These are phyloP conservation scores for Halesus radiatus DNA, from an alignment of 1,140 invertebrate genomes.

Conservation along the genomic window DNA sequence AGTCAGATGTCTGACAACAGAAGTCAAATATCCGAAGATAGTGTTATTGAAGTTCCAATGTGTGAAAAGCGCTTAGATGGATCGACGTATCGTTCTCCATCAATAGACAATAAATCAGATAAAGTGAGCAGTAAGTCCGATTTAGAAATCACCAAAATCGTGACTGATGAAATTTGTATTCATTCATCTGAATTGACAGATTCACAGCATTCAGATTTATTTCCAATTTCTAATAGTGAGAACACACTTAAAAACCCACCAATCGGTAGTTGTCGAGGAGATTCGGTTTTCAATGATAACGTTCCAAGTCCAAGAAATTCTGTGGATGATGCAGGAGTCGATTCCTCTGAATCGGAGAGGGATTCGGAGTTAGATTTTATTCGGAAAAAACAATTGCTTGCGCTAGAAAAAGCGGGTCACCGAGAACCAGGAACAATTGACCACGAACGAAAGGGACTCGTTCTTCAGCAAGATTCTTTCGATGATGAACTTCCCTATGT, in stretches of 20 bases:
- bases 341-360: slow-evolving; percentile 85
- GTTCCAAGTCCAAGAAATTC: slow-evolving; percentile 50
- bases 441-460: slow-evolving; percentile 81
- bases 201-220: slow-evolving; percentile 44
- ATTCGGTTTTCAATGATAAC: slow-evolving; percentile 8
- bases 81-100: slow-evolving; percentile 34
- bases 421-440: slow-evolving; percentile 65
- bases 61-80: slow-evolving; percentile 47
- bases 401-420: slow-evolving; percentile 53
- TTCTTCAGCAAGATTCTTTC: slow-evolving; percentile 85
- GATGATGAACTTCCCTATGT: slow-evolving; percentile 90
- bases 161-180: slow-evolving; percentile 43
- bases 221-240: slow-evolving; percentile 39
- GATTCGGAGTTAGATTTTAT: slow-evolving; percentile 74
- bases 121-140: slow-evolving; percentile 18
- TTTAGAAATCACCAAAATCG: slow-evolving; percentile 34
- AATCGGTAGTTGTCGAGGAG: slow-evolving; percentile 35
- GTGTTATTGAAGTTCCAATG: slow-evolving; percentile 53
- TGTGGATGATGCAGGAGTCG: slow-evolving; percentile 72
- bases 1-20: slow-evolving; percentile 65
- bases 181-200: slow-evolving; percentile 47
- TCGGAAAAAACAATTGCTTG: slow-evolving; percentile 55
- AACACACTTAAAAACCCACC: slow-evolving; percentile 57
- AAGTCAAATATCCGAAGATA: slow-evolving; percentile 57
- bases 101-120: slow-evolving; percentile 50